Base-by-base conservation (phyloP, 2,888 invertebrate species). In the Amphimallon solstitiale region DNA sequence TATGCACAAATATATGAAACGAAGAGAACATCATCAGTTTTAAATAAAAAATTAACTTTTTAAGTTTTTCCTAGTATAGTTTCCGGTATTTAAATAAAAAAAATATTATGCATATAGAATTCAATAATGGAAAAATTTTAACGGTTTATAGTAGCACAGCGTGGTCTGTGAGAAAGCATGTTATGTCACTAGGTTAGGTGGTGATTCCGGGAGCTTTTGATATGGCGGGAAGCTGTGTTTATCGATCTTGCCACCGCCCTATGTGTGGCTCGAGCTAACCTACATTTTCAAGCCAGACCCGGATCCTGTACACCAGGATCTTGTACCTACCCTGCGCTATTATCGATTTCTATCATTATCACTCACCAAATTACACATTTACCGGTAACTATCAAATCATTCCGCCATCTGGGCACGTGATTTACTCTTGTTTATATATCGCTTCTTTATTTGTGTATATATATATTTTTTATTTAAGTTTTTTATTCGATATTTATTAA, bases 261-360 rank as follows among this genome's bases (percentile, higher is more conserved):
- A 54, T 37, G 72, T 75, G 73, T 78, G 79, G 78, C 80, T 77
- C 77, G 74, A 73, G 79, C 78, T 79, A 78, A 78, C 83, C 81
- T 80, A 82, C 80, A 83, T 80, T 80, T 79, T 74, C 78, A 77
- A 77, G 77, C 76, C 76, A 76, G 78, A 79, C 79, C 79, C 76
- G 78, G 68, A 73, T 70, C 72, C 71, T 69, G 68, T 69, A 72
- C 66, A 70, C 68, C 70, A 69, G 67, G 68, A 71, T 68, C 74
- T 68, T 65, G 49, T 49, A 51, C 46, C 66, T 68, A 70, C 73
- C 70, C 72, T 68, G 68, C 70, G 70, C 72, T 69, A 70, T 74
- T 77, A 77, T 78, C 77, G 76, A 65, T 69, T 65, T 66, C 68
- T 69, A 68, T 68, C 69, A 66, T 70, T 69, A 70, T 68, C 69